phyloP scores from a whole-genome alignment of 2,797 vertebrate genomes.

The Malacoraja senta region DNA sequence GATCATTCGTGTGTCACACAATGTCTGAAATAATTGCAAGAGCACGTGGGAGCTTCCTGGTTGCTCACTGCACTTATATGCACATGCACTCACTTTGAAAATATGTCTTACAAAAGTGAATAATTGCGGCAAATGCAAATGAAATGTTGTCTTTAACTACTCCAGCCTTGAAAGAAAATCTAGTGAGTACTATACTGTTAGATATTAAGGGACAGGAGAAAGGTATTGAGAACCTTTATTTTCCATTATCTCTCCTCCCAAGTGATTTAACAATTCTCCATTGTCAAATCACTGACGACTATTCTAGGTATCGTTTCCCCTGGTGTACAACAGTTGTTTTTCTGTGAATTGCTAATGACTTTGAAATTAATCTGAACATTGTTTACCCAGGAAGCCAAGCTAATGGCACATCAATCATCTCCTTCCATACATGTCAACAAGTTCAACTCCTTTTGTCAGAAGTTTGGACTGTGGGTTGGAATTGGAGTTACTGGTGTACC shows the following conservation, averaged over 20 bases:
- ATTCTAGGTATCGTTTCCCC: slow-evolving; percentile 1
- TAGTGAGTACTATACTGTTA: not conserved
- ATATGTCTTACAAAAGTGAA: not conserved
- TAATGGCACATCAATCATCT: not conserved
- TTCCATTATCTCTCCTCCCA: not conserved
- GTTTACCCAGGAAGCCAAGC: not conserved
- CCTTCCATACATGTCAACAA: not conserved
- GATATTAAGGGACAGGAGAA: not conserved
- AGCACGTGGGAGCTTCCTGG: no score
- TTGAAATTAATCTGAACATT: slow-evolving; percentile 9
- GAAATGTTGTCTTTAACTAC: no score
- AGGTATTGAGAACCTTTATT: not conserved
- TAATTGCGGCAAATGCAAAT: not conserved
- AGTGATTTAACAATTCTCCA: not conserved
- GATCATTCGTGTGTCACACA: no score
- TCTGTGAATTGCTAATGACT: slow-evolving; percentile 14
- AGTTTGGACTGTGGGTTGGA: not conserved
- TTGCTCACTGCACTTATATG: no score
- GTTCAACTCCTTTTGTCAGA: not conserved
- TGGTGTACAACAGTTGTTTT: not conserved
- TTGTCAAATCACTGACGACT: slow-evolving; percentile 2
- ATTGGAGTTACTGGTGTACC: not conserved
- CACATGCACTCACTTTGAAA: not conserved
- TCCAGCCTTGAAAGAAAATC: no score
- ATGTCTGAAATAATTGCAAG: no score